Evolutionary conservation across 2,888 invertebrate species (phyloP), one percentile per base, ranked within the genome.

Genomic region (Leuctra nigra): DNA sequence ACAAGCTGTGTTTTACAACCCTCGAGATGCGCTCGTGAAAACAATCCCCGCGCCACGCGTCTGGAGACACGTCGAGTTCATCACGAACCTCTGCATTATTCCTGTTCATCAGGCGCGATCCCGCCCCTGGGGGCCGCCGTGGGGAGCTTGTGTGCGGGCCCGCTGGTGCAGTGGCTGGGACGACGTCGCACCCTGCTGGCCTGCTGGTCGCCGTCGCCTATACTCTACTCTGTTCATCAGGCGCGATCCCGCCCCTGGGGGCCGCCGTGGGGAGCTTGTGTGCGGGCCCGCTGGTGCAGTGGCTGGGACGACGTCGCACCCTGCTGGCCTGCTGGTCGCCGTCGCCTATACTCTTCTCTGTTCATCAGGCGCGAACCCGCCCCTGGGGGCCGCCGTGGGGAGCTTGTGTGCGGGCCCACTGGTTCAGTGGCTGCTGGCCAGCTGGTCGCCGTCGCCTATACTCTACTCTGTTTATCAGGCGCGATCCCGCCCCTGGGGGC

Each of bases 401-500:
- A 80, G 80, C 58, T 64, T 79, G 64, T 62, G 75, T 18, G 76
- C 78, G 0, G 81, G 80, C 0, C 72, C 74, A 0, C 63, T 79
- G 60, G 76, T 80, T 72, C 76, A 80, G 65, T 69, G 70, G n/a
- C n/a, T n/a, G n/a, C n/a, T n/a, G n/a, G n/a, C n/a, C n/a, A n/a
- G n/a, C n/a, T n/a, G n/a, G n/a, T n/a, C n/a, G n/a, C n/a, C n/a
- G n/a, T n/a, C n/a, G n/a, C n/a, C n/a, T n/a, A n/a, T n/a, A n/a
- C n/a, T n/a, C n/a, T n/a, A n/a, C n/a, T n/a, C n/a, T n/a, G n/a
- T n/a, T n/a, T n/a, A n/a, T n/a, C 39, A 77, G 79, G 79, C 59
- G 75, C 80, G 0, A 75, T 78, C 1, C 78, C 80, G 1, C 79
- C 81, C 0, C 64, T 79, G n/a, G 81, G 80, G 0, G 81, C 81